Evolutionary conservation across 2,888 invertebrate genomes (phyloP).

Genomic region (Embidobia sp.): DNA sequence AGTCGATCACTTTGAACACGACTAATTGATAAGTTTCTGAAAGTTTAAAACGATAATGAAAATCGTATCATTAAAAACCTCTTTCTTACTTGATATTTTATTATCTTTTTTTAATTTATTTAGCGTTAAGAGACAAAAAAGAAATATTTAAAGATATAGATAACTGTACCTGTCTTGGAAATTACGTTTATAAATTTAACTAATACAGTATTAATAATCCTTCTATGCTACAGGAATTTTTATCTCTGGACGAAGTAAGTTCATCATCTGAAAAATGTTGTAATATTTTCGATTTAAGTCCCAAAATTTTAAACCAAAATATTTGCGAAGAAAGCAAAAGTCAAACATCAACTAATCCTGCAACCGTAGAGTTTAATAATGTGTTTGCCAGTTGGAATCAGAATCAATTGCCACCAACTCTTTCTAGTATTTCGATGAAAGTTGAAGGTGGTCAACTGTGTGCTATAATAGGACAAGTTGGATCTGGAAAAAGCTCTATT

Average conservation of each 20-base stretch:
- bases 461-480: constrained; percentile 86
- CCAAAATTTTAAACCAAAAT: constrained; percentile 3
- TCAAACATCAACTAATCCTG: neutral
- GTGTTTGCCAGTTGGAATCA: constrained; percentile 76
- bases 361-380: neutral
- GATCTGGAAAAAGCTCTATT: constrained; percentile 85
- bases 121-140: no score
- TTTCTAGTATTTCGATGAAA: constrained; percentile 81
- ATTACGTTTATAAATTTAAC: no score
- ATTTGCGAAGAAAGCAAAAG: no score
- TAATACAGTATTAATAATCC: no score
- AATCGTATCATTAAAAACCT: no score
- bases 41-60: no score
- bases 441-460: constrained; percentile 81
- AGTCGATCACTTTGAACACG: no score
- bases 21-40: no score
- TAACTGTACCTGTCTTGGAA: no score
- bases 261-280: neutral
- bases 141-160: no score
- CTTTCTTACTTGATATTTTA: no score
- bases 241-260: constrained; percentile 73
- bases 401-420: constrained; percentile 77
- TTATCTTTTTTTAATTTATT: no score
- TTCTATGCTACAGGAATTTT: constrained; percentile 68
- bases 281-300: neutral